These are phyloP conservation scores for Crossocerus cetratus DNA, from an alignment of 2,888 invertebrate species.

Conservation along the genomic window DNA sequence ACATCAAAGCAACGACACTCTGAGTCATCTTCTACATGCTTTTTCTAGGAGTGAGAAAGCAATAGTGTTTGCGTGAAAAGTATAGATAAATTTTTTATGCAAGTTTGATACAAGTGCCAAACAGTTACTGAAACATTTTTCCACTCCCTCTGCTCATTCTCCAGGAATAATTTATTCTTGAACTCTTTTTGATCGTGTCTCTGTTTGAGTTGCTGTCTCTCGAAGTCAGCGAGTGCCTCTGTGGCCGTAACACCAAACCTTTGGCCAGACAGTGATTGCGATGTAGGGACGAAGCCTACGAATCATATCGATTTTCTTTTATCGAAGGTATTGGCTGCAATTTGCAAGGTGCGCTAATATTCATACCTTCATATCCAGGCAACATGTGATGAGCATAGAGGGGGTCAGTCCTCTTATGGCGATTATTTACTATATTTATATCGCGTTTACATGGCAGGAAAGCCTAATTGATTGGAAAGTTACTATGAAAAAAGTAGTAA, in stretches of 20 bases:
- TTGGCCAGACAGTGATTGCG: conserved; percentile 84
- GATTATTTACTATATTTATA: conserved; percentile 82
- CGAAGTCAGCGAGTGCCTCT: conserved; percentile 86
- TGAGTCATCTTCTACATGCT: too few species aligned
- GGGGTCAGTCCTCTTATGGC: conserved; percentile 83
- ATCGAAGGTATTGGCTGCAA: background rate
- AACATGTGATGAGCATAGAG: conserved; percentile 86
- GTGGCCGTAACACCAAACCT: conserved; percentile 85
- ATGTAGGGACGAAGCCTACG: conserved; percentile 83
- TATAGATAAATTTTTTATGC: background rate
- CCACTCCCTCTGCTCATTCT: conserved; percentile 82
- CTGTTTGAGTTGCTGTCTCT: conserved; percentile 81
- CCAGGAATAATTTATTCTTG: conserved; percentile 80
- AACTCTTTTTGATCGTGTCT: conserved; percentile 81
- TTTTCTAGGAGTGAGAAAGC: too few species aligned
- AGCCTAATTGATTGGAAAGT: too few species aligned
- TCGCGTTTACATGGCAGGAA: conserved; percentile 81
- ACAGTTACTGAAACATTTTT: conserved; percentile 80
- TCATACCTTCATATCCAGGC: conserved; percentile 85
- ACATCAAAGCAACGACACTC: conserved; percentile 78
- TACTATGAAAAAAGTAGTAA: too few species aligned
- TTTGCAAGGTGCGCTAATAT: background rate
- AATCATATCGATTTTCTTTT: background rate
- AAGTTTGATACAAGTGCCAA: conserved; percentile 77
- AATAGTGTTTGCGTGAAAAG: too few species aligned